Conservation (phyloP, 1,140 invertebrate species). For the Mya arenaria region DNA sequence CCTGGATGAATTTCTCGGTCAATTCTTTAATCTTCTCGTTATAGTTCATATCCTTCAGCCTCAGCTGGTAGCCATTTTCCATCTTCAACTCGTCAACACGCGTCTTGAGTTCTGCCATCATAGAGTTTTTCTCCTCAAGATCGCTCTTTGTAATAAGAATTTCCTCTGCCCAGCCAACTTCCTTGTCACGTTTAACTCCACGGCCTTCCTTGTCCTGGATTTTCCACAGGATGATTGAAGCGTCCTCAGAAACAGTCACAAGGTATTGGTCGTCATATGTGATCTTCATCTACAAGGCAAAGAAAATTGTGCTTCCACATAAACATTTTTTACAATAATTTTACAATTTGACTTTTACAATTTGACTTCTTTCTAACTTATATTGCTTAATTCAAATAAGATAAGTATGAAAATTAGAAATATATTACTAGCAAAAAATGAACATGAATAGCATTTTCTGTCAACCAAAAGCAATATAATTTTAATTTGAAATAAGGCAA, state of each 20-base stretch:
- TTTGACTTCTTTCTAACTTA: too few relatives aligned
- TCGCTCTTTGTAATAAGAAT: conserved; percentile 83
- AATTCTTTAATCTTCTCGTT: conserved; percentile 83
- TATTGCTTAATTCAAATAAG: too few relatives aligned
- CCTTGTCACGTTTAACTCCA: conserved; percentile 87
- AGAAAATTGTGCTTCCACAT: not conserved
- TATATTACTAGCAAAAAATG: too few relatives aligned
- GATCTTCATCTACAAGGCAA: conserved; percentile 79
- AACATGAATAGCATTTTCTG: too few relatives aligned
- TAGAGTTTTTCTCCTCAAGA: conserved; percentile 84
- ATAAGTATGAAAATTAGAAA: too few relatives aligned
- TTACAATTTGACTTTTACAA: too few relatives aligned
- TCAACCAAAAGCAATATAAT: too few relatives aligned
- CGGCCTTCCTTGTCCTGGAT: conserved; percentile 89
- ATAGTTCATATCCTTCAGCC: conserved; percentile 83
- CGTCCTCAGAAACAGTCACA: conserved; percentile 88
- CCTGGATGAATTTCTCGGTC: conserved; percentile 82
- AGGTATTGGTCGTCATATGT: conserved; percentile 90
- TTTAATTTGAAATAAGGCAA: too few relatives aligned
- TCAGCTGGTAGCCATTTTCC: conserved; percentile 83
- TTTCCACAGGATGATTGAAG: conserved; percentile 92
- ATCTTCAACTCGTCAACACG: conserved; percentile 82
- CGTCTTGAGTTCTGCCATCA: conserved; percentile 82
- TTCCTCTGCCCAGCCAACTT: conserved; percentile 89
- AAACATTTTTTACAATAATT: too few relatives aligned